Conservation (phyloP, 2,888 invertebrate species). For the Alviniconcha strummeri region DNA sequence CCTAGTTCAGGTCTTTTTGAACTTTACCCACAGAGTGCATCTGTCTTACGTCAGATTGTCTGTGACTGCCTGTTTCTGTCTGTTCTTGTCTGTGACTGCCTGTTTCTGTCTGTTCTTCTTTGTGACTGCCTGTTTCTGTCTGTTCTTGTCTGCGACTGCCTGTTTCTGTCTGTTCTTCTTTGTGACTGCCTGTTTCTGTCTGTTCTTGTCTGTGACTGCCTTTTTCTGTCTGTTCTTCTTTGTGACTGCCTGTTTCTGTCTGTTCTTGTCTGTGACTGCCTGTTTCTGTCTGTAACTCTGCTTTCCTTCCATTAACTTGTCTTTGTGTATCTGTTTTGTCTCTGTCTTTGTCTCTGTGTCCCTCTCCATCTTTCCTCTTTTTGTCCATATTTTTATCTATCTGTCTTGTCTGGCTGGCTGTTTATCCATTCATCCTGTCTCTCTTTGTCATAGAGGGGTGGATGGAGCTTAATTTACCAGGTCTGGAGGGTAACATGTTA, state of each 20-base stretch:
- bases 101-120: background rate
- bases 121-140: background rate
- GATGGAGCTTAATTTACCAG: background rate
- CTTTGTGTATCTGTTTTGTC: too few species aligned
- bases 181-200: background rate
- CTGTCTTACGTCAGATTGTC: background rate
- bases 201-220: constrained; percentile 3
- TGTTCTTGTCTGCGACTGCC: background rate
- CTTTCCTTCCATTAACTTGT: too few species aligned
- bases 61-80: background rate
- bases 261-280: too few species aligned
- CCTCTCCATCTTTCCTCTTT: too few species aligned
- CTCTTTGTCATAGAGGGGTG: too few species aligned
- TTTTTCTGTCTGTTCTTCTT: too few species aligned
- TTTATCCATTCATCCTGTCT: too few species aligned
- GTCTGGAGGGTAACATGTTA: background rate
- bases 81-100: background rate
- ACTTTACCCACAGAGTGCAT: background rate
- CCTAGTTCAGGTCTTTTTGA: constrained; percentile 27
- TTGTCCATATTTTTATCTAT: too few species aligned
- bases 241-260: too few species aligned
- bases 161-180: background rate
- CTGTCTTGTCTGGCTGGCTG: too few species aligned
- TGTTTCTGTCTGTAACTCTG: background rate
- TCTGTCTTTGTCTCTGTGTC: too few species aligned